Base-by-base conservation (phyloP, 1,140 invertebrate species). In the Zaprionus capensis region DNA sequence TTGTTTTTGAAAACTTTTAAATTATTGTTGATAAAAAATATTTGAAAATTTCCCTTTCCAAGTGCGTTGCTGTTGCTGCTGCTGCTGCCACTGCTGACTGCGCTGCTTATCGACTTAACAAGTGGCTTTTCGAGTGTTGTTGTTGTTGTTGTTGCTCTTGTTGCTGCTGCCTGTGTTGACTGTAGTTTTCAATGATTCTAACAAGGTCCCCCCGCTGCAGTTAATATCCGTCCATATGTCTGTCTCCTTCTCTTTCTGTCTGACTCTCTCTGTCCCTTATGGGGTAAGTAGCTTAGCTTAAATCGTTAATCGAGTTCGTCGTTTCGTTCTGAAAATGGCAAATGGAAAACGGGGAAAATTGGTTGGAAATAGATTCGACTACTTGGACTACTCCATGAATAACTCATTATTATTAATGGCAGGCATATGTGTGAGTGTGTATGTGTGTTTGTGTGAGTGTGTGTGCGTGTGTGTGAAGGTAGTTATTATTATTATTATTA, bases 21-120 rank as follows among this genome's bases (percentile, higher is more conserved):
- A 87, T 90, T 88, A 81, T 90, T 81, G 81, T 88, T 88, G 84
- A 84, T 88, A 79, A 81, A 78, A 87, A 81, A 87, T 88, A 83
- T 88, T 85, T 85, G 61, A 75, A 83, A 81, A 81, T 70, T 76
- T 59, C 68, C 34, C 34, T 46, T 46, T 58, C 17, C 15, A 28
- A 36, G 38, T 61, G 31, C 34, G 22, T 4, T 51, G 49, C 15
- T 20, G 6, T 1, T 24, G 49, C 49, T 49, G 49, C 17, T 53
- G 51, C 34, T 53, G 57, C 15, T 57, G 55, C 28, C n/a, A n/a
- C 31, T 24, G 12, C 14, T 12, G 24, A 44, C 51, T 59, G 38
- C 38, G 38, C 76, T 55, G 73, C 81, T 80, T 84, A 84, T 77
- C 68, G 76, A 63, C 76, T 68, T 61, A 61, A 64, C 58, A 79